phyloP scores from a whole-genome alignment of 2,113 vertebrate species.

The Entomyzon cyanotis region DNA sequence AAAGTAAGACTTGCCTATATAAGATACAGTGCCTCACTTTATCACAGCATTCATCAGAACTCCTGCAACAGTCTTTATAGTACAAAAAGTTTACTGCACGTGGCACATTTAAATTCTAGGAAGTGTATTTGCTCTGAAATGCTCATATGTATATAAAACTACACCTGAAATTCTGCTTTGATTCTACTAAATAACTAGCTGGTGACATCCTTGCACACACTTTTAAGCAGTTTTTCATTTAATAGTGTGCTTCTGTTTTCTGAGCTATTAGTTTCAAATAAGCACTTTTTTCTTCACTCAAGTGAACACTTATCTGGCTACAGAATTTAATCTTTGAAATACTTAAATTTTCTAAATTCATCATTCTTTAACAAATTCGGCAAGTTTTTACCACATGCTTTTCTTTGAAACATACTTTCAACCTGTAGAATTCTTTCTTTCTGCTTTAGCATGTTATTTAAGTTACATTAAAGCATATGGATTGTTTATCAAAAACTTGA shows the following conservation, averaged over 20 bases:
- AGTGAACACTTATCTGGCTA: not conserved
- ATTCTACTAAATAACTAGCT: not conserved
- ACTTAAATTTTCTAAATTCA: not conserved
- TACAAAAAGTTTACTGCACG: rapidly evolving
- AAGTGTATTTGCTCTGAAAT: not conserved
- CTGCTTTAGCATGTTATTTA: not conserved
- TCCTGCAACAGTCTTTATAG: not conserved
- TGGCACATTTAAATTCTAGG: not conserved
- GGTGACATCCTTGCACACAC: rapidly evolving
- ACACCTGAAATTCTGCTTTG: not conserved
- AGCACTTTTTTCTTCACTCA: not conserved
- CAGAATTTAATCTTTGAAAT: not conserved
- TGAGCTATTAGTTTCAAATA: not conserved
- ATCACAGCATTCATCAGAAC: not conserved
- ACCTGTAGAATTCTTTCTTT: not conserved
- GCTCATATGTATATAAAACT: not conserved
- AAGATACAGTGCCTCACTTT: not conserved
- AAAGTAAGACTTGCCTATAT: not conserved
- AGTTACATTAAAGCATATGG: not conserved
- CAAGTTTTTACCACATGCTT: not conserved
- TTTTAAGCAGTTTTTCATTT: not conserved
- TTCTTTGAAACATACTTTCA: not conserved
- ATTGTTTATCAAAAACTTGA: not conserved
- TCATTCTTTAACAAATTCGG: not conserved
- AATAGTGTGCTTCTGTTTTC: not conserved